Percentiles rank a stretch among this genome's conserved stretches.
Evolutionary conservation across 2,113 vertebrate species (phyloP).

Genomic region (Recurvirostra avosetta): DNA sequence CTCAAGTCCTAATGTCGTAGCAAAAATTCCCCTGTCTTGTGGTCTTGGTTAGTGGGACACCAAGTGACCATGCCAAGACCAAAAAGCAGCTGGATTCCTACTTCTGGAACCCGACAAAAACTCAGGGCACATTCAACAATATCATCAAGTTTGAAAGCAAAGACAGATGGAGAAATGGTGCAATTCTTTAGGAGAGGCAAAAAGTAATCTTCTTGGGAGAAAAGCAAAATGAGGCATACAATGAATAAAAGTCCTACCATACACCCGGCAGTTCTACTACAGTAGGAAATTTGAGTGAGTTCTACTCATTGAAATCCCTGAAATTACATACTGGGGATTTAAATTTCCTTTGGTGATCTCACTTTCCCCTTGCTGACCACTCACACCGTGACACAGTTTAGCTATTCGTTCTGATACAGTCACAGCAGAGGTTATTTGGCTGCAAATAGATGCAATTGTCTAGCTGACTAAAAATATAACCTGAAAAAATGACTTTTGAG

Average conservation of each 20-base stretch:
- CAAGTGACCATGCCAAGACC: neutral
- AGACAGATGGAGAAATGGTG: neutral
- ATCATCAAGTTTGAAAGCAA: neutral
- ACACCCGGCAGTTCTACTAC: neutral
- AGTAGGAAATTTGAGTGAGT: neutral
- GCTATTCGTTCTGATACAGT: neutral
- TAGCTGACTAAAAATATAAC: constrained; percentile 42
- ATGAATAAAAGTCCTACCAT: neutral
- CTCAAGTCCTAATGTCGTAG: neutral
- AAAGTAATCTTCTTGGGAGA: neutral
- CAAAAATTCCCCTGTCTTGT: neutral
- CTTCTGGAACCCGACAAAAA: neutral
- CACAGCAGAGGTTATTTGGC: constrained; percentile 46
- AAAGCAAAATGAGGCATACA: neutral
- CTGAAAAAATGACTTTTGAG: neutral
- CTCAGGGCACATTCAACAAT: neutral
- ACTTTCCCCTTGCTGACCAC: constrained; percentile 11
- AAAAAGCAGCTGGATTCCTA: neutral
- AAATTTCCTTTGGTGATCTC: neutral
- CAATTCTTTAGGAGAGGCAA: neutral
- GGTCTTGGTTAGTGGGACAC: neutral
- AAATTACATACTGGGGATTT: neutral
- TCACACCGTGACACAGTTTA: neutral
- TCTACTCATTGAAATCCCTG: neutral
- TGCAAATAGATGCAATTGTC: constrained; percentile 40